Evolutionary conservation across 2,888 invertebrate species (phyloP), one percentile per base, ranked within the genome.

Genomic region (Erpobdella octoculata): DNA sequence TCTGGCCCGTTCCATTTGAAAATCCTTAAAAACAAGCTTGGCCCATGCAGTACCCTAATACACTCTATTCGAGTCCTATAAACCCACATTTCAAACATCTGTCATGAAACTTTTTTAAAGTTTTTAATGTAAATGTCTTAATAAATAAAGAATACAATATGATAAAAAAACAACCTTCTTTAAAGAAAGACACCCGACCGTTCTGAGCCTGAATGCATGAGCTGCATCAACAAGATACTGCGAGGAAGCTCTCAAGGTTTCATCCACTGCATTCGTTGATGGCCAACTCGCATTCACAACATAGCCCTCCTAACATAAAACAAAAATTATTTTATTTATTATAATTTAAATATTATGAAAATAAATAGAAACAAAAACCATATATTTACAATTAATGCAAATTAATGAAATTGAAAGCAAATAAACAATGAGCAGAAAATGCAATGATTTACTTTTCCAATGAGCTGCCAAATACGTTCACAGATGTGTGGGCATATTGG

Each of bases 401-500:
- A 46, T 5, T n/a, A 46, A 46, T 5, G 3, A 46, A 46, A 5
- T 46, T 18, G 21, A 46, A 46, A n/a, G 5, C 21, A n/a, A n/a
- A 18, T 46, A n/a, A 46, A 46, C 46, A 46, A 3, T 46, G 18
- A 5, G 46, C 18, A n/a, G 46, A n/a, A 5, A 46, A 46, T 46
- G 46, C 5, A 33, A 33, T 25, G 58, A 81, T 84, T 81, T 83
- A 90, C 90, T 85, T 93, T 90, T 71, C 90, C 91, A 70, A 96
- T 84, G 61, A 95, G 83, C 67, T 79, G 85, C 93, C 96, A 97
- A 31, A 98, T 89, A 81, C 94, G 88, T 82, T 99, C 98, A 21
- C 91, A 88, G n/a, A 96, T 89, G 81, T 99, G 98, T 0, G 98
- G 97, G 81, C 98, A 98, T 79, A 99, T 91, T 0, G 98, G 98